These are phyloP conservation scores for Metacarcinus magister DNA, from an alignment of 2,888 invertebrate species.

Conservation along the genomic window DNA sequence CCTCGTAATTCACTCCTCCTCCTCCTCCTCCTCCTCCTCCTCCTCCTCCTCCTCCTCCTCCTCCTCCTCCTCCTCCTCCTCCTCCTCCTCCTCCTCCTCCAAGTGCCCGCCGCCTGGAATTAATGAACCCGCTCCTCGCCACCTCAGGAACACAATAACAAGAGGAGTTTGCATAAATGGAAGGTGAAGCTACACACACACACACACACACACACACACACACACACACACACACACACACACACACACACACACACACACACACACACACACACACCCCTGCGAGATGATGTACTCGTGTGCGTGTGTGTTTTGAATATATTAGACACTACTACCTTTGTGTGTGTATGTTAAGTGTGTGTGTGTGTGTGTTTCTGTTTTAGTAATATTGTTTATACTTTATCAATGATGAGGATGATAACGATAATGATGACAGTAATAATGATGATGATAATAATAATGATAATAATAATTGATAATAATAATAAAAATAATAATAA, in stretches of 20 bases:
- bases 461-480: background rate
- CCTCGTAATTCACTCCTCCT: background rate
- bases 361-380: background rate
- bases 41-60: background rate
- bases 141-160: conserved; percentile 40
- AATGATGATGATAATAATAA: too few relatives aligned
- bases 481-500: background rate
- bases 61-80: conserved; percentile 13
- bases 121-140: background rate
- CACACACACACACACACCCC: background rate
- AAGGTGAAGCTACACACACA: conserved; percentile 33
- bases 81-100: conserved; percentile 2
- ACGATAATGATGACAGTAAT: too few relatives aligned
- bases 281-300: background rate
- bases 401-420: background rate
- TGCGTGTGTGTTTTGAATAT: background rate
- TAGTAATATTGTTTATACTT: background rate
- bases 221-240: conserved; percentile 46
- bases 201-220: conserved; percentile 49
- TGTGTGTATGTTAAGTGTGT: conserved; percentile 12
- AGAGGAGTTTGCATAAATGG: background rate
- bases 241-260: conserved; percentile 55
- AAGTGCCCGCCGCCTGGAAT: background rate
- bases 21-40: background rate
- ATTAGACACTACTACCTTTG: background rate